A percentile compares a stretch with the other conserved stretches of the same genome.
phyloP scores from a whole-genome alignment of 2,797 vertebrate genomes.

The Masticophis lateralis region DNA sequence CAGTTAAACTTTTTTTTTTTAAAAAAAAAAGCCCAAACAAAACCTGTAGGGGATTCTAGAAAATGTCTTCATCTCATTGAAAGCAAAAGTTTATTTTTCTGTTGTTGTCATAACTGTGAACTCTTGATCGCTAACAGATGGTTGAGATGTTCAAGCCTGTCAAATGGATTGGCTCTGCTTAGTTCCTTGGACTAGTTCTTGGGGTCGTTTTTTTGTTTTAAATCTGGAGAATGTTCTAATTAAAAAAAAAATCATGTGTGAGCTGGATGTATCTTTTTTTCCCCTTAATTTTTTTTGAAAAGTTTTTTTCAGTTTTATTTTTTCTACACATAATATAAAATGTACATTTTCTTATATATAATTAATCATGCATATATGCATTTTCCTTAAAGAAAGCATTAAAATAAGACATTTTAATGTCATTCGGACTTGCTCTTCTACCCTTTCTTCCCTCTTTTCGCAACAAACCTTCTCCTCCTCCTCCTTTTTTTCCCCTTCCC shows the following conservation, averaged over 20 bases:
- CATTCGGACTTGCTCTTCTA: too few species aligned
- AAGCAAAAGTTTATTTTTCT: neutral
- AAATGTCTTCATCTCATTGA: neutral
- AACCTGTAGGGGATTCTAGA: neutral
- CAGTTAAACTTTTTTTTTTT: neutral
- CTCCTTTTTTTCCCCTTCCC: too few species aligned
- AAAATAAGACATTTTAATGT: too few species aligned
- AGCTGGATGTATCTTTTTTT: neutral
- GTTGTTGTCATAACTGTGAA: neutral
- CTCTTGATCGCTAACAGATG: neutral
- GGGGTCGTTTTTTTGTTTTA: neutral
- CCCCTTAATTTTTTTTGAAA: too few species aligned
- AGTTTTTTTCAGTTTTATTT: too few species aligned
- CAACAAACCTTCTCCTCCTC: too few species aligned
- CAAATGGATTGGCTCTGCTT: neutral
- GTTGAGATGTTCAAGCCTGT: neutral
- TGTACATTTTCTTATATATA: too few species aligned
- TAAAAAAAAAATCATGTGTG: neutral
- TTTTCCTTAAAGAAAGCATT: too few species aligned
- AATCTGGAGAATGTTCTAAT: neutral
- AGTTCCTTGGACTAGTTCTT: neutral
- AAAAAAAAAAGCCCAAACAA: neutral
- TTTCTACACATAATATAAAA: too few species aligned
- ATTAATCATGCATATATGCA: too few species aligned
- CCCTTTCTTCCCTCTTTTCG: too few species aligned